Base-by-base conservation (phyloP, 2,113 vertebrate species). In the Illadopsis cleaveri region DNA sequence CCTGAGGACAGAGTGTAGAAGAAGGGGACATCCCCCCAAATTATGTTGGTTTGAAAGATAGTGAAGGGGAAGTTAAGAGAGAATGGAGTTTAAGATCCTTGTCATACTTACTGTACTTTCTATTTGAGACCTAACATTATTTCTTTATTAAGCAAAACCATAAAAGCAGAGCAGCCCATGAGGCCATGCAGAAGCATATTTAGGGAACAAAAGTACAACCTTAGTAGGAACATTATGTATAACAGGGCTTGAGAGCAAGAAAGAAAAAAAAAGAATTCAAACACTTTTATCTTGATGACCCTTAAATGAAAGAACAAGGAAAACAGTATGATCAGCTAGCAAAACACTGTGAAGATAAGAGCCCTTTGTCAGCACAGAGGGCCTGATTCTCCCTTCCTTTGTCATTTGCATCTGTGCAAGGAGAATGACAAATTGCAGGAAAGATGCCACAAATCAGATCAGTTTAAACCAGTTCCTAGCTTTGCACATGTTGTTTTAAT, bases 261-360 rank as follows among this genome's bases (percentile, higher is more conserved):
- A 45, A 54, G 30, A 68, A 60, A 45, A 64, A 70, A 82, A 89
- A 82, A 62, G 50, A 77, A 90, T 73, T 89, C 45, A 93, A 83
- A 93, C 65, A 56, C 44, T 83, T 93, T 93, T 96, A 96, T 95
- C 93, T 93, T 83, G 90, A 94, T 97, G 82, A 96, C 92, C 93
- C 92, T 93, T 96, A 86, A 97, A 94, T 90, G 69, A 88, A 96
- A 95, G 76, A 88, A 95, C 71, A 86, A 83, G 53, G 87, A 92
- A 92, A 94, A 86, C 86, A 86, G 76, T 95, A 93, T 83, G 90
- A 96, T 96, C 93, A 96, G 88, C 82, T 90, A 92, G 48, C 68
- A 83, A 94, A 97, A 95, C 90, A 90, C 1, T 93, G 76, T 44
- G 31, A 84, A 96, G 93, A 94, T 94, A 96, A 95, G 92, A 96